Evolutionary conservation across 2,888 invertebrate genomes (phyloP).

Genomic region (Luperina nickerlii): DNA sequence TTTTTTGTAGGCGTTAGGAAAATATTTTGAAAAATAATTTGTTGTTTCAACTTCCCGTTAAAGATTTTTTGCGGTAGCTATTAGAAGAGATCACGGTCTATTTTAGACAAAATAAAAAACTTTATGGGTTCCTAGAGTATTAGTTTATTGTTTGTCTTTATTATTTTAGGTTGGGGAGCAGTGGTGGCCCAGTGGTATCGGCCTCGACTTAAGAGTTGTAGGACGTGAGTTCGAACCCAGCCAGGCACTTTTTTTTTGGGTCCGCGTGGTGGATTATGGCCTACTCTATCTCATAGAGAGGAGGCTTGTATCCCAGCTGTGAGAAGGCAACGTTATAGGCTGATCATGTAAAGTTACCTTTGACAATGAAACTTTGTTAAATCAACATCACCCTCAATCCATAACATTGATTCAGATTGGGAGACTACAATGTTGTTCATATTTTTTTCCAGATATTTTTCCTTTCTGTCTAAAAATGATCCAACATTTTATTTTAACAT

Average conservation of each 20-base stretch:
- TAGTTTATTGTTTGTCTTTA: not conserved
- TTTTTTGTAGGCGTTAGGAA: not conserved
- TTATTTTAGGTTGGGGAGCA: not conserved
- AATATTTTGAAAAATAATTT: not conserved
- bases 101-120: not conserved
- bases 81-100: not conserved
- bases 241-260: too few relatives aligned
- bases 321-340: too few relatives aligned
- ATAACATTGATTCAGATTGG: not conserved
- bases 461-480: too few relatives aligned
- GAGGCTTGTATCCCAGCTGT: too few relatives aligned
- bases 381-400: not conserved
- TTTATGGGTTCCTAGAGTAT: not conserved
- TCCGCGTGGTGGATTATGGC: too few relatives aligned
- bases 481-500: not conserved
- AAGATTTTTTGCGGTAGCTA: not conserved
- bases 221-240: too few relatives aligned
- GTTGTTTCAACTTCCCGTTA: not conserved
- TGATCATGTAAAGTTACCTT: not conserved
- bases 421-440: not conserved
- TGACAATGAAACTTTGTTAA: not conserved
- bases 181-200: too few relatives aligned
- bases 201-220: too few relatives aligned
- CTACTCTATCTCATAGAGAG: too few relatives aligned
- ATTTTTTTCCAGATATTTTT: not conserved